phyloP scores from a whole-genome alignment of 2,888 invertebrate species.

The Drosophila austrosaltans region DNA sequence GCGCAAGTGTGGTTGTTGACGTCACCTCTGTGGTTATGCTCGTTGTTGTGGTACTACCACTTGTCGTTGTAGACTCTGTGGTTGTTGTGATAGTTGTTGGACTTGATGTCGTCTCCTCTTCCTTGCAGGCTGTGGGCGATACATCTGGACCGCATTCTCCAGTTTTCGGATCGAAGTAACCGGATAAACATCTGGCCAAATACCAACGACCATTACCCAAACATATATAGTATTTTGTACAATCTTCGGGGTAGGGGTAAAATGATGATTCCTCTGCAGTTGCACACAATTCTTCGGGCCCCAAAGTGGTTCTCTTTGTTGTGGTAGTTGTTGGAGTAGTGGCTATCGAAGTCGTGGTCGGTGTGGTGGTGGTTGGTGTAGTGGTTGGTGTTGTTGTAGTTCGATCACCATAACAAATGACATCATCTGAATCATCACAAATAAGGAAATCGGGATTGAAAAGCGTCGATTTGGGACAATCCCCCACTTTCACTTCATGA shows the following conservation, averaged over 20 bases:
- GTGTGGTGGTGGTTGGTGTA: constrained; percentile 35
- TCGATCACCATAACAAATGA: constrained; percentile 58
- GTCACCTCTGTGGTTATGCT: constrained; percentile 24
- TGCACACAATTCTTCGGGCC: constrained; percentile 58
- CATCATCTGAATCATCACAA: constrained; percentile 62
- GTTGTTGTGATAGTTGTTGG: constrained; percentile 43
- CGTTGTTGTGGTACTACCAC: constrained; percentile 17
- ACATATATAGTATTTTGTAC: constrained; percentile 66
- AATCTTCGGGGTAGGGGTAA: constrained; percentile 58
- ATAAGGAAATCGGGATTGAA: constrained; percentile 64
- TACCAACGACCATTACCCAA: constrained; percentile 43
- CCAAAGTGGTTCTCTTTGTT: constrained; percentile 39
- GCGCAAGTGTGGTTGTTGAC: constrained; percentile 18
- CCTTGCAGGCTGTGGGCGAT: constrained; percentile 61
- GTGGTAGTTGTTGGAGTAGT: constrained; percentile 34
- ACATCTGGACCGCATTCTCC: constrained; percentile 60
- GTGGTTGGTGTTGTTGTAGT: constrained; percentile 41
- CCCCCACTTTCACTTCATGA: constrained; percentile 39
- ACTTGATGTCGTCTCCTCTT: constrained; percentile 26
- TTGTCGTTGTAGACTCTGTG: constrained; percentile 27
- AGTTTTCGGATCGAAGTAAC: constrained; percentile 64
- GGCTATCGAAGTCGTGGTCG: constrained; percentile 34
- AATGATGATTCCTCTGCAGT: constrained; percentile 28
- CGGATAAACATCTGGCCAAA: constrained; percentile 55
- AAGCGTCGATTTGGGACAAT: constrained; percentile 56